Base-by-base conservation (phyloP, 2,797 vertebrate species). In the Hemitrygon akajei region DNA sequence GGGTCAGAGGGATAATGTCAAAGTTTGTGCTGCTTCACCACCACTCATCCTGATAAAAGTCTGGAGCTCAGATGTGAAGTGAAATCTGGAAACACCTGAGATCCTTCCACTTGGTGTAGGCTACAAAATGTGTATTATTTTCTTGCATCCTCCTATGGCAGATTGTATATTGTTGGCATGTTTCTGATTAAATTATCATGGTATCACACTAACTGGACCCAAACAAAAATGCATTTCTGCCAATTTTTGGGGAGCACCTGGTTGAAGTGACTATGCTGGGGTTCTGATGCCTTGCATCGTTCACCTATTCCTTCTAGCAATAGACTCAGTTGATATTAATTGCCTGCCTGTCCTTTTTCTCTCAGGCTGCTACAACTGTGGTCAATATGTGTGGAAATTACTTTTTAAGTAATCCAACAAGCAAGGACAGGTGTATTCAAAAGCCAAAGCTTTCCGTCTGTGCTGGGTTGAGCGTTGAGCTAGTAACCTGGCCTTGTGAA, bases 161-260 rank as follows among this genome's bases (percentile, higher is more conserved):
- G 66, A 69, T 69, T 71, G 69, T 16, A 84, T 96, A 96, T 96
- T 94, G 95, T 20, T 89, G 93, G 22, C 27, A 27, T 84, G 71
- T 25, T 82, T 58, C 11, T 76, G 27, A 10, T 25, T 10, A 14
- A 58, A 84, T 11, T 30, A 25, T 25, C 25, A 27, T 84, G 69
- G 63, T 20, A 27, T 37, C 60, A 66, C 37, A 91, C 16, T 69
- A 34, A 37, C 34, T 18, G 7, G 37, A 20, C 14, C n/a, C 60
- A 91, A 66, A 91, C 34, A 91, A 34, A 69, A 91, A 5, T 63
- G 60, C 14, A 89, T 89, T 89, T 91, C n/a, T 37, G 20, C 34
- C 63, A 34, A 47, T 47, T 47, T 47, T 47, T 47, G 47, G 47
- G 47, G 47, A 47, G 47, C 47, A 2, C 47, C 87, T 20, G 16